Base-by-base conservation (phyloP, 2,797 vertebrate genomes). In the Coluber constrictor region DNA sequence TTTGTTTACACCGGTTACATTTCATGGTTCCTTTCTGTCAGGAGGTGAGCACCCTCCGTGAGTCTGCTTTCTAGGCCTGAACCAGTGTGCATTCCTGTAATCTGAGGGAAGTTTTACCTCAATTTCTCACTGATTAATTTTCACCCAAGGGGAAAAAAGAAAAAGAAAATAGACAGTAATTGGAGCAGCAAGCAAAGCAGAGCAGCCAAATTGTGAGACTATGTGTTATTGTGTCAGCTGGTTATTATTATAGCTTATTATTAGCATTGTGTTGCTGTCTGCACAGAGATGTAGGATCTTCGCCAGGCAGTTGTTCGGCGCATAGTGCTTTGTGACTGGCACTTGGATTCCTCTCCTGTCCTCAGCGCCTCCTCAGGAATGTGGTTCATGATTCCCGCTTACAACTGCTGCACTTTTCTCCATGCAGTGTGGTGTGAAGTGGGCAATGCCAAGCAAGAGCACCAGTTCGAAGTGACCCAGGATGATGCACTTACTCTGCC, bases 231-330 rank as follows among this genome's bases (percentile, higher is more conserved):
- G 89, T 66, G 74, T 90, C 89, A 93, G 59, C 79, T 87, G 59
- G 55, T 61, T 86, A 83, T 93, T 93, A 87, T 93, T 90, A 93
- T 87, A 90, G 79, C 70, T 90, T 92, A 92, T 90, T 92, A 86
- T 90, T 86, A 90, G 79, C 79, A 61, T 43, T 83, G 47, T 61
- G 15, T 59, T 74, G 43, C 57, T 90, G 57, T 90, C 54, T 87
- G 66, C 92, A 87, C 63, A 60, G 74, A 43, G 59, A 56, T 90
- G 32, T 87, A 86, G 59, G 79, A 90, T 66, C 51, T 90, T 93
- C 4, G 60, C 92, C 89, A 90, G 43, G 32, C 79, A 63, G 88
- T 51, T 92, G 66, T 89, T 90, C 51, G n/a, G 59, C n/a, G 6
- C 32, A 43, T 55, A 54, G n/a, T 54, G 74, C 25, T 88, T 92